phyloP scores from a whole-genome alignment of 92 coral and sea anemone genomes.

The Blastomussa wellsi region DNA sequence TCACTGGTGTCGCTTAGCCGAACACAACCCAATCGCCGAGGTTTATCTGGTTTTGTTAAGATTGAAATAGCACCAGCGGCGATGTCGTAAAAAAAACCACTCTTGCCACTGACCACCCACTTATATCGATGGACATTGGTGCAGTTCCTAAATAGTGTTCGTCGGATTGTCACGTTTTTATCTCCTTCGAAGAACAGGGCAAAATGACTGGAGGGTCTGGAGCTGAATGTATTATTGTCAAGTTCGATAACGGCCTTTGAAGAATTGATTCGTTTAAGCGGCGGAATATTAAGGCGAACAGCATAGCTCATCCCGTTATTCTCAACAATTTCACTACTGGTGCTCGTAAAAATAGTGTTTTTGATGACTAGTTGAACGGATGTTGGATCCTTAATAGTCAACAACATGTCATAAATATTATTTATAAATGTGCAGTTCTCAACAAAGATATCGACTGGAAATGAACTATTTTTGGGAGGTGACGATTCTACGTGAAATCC shows the following conservation, averaged over 20 bases:
- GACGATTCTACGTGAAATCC: not conserved
- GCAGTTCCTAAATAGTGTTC: conserved; percentile 12
- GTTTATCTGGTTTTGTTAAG: conserved; percentile 4
- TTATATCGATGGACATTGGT: not conserved
- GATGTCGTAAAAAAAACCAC: not conserved
- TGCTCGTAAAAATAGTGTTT: conserved; percentile 18
- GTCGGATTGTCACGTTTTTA: not conserved
- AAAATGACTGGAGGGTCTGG: conserved; percentile 13
- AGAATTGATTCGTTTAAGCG: not conserved
- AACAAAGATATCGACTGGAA: not conserved
- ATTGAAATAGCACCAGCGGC: conserved; percentile 28
- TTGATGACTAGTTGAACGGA: conserved; percentile 2
- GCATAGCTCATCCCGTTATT: not conserved
- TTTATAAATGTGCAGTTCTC: conserved; percentile 14
- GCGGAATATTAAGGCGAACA: not conserved
- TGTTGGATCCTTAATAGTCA: not conserved
- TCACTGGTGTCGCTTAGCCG: not conserved
- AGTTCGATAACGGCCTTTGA: conserved; percentile 12
- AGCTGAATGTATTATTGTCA: conserved; percentile 31
- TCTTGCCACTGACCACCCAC: not conserved
- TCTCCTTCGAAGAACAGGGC: not conserved
- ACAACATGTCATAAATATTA: conserved; percentile 1
- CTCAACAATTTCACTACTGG: not conserved
- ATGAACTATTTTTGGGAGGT: not conserved
- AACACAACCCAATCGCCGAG: conserved; percentile 1